These are phyloP conservation scores for Leptopilina boulardi DNA, from an alignment of 1,140 invertebrate genomes.

Conservation along the genomic window DNA sequence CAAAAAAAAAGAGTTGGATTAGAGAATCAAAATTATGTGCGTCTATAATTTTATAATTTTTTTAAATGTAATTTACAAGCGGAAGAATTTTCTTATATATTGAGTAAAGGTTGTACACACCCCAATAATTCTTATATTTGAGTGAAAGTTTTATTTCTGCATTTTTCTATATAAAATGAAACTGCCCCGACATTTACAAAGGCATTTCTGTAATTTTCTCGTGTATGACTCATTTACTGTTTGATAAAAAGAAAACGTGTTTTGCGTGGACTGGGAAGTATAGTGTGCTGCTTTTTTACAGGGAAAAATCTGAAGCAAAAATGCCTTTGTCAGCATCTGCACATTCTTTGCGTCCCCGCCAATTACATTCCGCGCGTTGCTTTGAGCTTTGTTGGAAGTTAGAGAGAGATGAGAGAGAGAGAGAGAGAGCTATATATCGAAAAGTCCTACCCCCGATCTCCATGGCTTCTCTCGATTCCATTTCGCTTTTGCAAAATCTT, in stretches of 20 bases:
- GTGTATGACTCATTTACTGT: conserved; percentile 27
- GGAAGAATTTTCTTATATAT: no score
- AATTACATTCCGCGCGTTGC: conserved; percentile 62
- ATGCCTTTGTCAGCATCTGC: conserved; percentile 59
- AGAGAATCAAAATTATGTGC: not conserved
- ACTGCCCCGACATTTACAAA: not conserved
- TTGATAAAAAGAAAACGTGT: conserved; percentile 27
- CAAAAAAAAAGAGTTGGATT: not conserved
- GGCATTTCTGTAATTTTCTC: not conserved
- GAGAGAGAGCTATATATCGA: conserved; percentile 32
- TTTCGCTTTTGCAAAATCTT: conserved; percentile 60
- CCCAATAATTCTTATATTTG: not conserved
- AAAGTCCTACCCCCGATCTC: conserved; percentile 30
- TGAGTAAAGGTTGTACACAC: not conserved
- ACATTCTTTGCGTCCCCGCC: conserved; percentile 58
- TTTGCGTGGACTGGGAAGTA: conserved; percentile 22
- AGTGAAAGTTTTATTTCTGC: not conserved
- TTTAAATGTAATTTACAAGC: no score
- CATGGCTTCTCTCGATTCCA: conserved; percentile 31
- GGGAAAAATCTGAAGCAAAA: conserved; percentile 50
- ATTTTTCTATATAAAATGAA: not conserved
- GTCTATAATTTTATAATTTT: not conserved
- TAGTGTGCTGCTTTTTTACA: conserved; percentile 15
- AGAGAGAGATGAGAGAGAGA: no score
- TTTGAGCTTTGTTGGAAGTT: conserved; percentile 53